A percentile compares a stretch with the other conserved stretches of the same genome.
phyloP scores from a whole-genome alignment of 2,113 vertebrate genomes.

The Cheilinus undulatus region DNA sequence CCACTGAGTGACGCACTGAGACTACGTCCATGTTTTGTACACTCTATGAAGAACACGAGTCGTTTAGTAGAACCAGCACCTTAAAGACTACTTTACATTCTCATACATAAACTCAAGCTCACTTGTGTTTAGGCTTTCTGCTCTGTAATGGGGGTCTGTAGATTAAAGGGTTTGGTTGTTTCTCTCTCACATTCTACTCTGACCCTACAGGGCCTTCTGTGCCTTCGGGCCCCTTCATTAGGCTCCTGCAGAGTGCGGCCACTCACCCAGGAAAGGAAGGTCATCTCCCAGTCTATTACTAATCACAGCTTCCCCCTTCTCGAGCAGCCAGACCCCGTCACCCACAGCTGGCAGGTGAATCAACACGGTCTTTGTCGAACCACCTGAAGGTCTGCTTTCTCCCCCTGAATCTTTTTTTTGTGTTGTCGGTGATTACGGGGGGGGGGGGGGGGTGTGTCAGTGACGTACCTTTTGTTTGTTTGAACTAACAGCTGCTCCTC shows the following conservation, averaged over 20 bases:
- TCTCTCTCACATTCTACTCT: constrained; percentile 47
- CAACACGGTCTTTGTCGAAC: constrained; percentile 70
- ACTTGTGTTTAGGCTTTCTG: not conserved
- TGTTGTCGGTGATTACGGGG: constrained; percentile 50
- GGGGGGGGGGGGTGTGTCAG: constrained; percentile 51
- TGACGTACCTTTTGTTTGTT: constrained; percentile 34
- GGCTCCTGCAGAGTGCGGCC: constrained; percentile 70
- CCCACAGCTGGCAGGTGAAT: constrained; percentile 73
- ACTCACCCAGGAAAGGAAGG: constrained; percentile 71
- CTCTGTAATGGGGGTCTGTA: constrained; percentile 44
- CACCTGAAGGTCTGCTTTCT: constrained; percentile 63
- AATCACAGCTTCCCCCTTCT: constrained; percentile 52
- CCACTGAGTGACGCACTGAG: no score
- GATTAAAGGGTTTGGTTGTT: constrained; percentile 70
- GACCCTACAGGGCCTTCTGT: constrained; percentile 51
- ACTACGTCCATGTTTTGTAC: no score
- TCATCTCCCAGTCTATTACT: constrained; percentile 48
- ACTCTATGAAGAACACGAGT: no score
- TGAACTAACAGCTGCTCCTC: constrained; percentile 51
- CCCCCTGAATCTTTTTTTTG: not conserved
- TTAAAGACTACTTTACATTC: not conserved
- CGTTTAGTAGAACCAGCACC: no score
- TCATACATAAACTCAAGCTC: not conserved
- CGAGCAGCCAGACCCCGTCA: constrained; percentile 25
- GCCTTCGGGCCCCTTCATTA: constrained; percentile 66